phyloP scores from a whole-genome alignment of 2,797 vertebrate species.

The Adelosebastes latens region DNA sequence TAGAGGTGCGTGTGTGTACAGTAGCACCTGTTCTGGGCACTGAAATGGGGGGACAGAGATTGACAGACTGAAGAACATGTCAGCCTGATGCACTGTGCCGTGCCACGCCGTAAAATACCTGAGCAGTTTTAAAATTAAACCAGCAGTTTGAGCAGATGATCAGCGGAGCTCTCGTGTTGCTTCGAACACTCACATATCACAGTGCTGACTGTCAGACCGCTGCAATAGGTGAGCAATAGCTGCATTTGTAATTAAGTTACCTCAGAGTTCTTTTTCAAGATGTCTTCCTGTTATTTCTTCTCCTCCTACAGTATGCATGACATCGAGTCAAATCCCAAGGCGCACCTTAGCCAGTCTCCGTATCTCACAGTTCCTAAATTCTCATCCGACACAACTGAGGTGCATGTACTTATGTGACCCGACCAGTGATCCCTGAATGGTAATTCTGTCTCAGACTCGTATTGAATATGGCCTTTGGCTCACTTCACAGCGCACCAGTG shows the following conservation, averaged over 20 bases:
- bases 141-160: not conserved
- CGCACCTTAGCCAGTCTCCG: slow-evolving; percentile 37
- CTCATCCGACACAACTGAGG: slow-evolving; percentile 54
- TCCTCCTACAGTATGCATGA: slow-evolving; percentile 1
- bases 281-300: slow-evolving; percentile 6
- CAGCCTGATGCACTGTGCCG: too few species aligned
- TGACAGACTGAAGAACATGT: too few species aligned
- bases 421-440: slow-evolving; percentile 62
- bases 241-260: slow-evolving; percentile 7
- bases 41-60: too few species aligned
- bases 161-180: not conserved
- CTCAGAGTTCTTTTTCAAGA: slow-evolving; percentile 10
- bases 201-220: not conserved
- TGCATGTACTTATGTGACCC: slow-evolving; percentile 60
- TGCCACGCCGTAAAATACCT: too few species aligned
- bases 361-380: slow-evolving; percentile 66
- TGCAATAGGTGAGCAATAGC: slow-evolving; percentile 13
- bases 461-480: slow-evolving; percentile 71
- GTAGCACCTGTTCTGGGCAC: too few species aligned
- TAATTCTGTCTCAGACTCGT: slow-evolving; percentile 64
- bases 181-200: slow-evolving; percentile 6
- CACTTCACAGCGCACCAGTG: slow-evolving; percentile 54
- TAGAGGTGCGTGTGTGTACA: too few species aligned
- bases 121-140: not conserved
- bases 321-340: slow-evolving; percentile 42